A percentile compares a stretch with the other conserved stretches of the same genome.
These are phyloP conservation scores for Sylvia borin DNA, from an alignment of 2,797 vertebrate genomes.

Conservation along the genomic window DNA sequence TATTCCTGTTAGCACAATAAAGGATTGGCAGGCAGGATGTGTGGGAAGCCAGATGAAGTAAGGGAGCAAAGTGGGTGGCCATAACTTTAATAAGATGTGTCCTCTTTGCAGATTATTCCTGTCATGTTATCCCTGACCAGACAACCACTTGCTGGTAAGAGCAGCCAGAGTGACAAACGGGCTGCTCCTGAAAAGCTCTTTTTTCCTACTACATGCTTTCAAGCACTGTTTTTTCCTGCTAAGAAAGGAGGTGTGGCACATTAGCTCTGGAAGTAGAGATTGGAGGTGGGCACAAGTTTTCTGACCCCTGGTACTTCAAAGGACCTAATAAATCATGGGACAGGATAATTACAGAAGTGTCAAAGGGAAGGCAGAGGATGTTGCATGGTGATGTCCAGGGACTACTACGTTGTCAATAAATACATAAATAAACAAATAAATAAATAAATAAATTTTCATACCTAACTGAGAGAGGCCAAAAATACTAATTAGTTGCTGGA, in stretches of 20 bases:
- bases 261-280: not conserved
- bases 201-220: not conserved
- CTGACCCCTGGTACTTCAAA: not conserved
- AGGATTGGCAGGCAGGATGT: not conserved
- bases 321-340: not conserved
- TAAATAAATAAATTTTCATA: not conserved
- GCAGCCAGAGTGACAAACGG: not conserved
- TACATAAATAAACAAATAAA: not conserved
- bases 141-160: not conserved
- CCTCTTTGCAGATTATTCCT: constrained; percentile 18
- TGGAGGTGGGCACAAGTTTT: not conserved
- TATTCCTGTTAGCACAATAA: not conserved
- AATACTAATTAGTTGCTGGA: not conserved
- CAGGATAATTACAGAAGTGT: not conserved
- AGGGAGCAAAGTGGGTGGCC: constrained; percentile 6
- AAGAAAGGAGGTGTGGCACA: not conserved
- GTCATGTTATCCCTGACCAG: not conserved
- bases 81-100: constrained; percentile 2
- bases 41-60: not conserved
- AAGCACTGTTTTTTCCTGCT: not conserved
- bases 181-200: not conserved
- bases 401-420: not conserved
- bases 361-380: not conserved
- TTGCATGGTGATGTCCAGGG: not conserved
- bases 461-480: not conserved